phyloP scores from a whole-genome alignment of 2,888 invertebrate genomes.

The Gnatocerus cornutus region DNA sequence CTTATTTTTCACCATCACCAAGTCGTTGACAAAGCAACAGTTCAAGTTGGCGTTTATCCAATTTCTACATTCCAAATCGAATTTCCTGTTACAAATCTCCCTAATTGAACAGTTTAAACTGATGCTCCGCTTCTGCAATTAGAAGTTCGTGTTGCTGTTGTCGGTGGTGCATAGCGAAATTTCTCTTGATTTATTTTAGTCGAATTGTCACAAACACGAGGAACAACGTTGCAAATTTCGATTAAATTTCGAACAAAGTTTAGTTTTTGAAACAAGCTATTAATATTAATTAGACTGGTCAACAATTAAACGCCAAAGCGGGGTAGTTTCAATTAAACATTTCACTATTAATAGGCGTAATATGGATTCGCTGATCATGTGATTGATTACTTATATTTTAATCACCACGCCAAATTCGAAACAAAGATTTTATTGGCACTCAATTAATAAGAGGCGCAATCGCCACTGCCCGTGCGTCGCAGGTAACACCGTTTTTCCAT shows the following conservation, averaged over 20 bases:
- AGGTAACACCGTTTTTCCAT: too few relatives aligned
- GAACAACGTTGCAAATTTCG: conserved; percentile 26
- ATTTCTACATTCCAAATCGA: conserved; percentile 8
- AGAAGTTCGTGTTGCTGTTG: conserved; percentile 39
- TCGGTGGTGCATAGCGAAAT: conserved; percentile 34
- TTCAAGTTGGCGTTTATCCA: background rate
- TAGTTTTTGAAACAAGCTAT: conserved; percentile 17
- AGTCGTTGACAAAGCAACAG: conserved; percentile 3
- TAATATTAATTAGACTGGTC: conserved; percentile 2
- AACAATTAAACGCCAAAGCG: too few relatives aligned
- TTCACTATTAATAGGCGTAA: too few relatives aligned
- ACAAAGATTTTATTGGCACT: too few relatives aligned
- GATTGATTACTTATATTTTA: too few relatives aligned
- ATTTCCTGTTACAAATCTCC: conserved; percentile 26
- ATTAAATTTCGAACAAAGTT: conserved; percentile 34
- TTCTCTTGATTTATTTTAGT: conserved; percentile 33
- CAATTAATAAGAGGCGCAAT: too few relatives aligned
- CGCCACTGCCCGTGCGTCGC: too few relatives aligned
- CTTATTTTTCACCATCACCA: conserved; percentile 9
- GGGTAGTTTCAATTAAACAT: too few relatives aligned
- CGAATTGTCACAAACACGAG: conserved; percentile 15
- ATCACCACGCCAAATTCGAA: too few relatives aligned
- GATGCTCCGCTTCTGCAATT: conserved; percentile 34
- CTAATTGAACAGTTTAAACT: conserved; percentile 27
- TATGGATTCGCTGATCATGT: too few relatives aligned